Evolutionary conservation across 2,113 vertebrate genomes (phyloP), one percentile per base, ranked within the genome.

Genomic region (Istiophorus platypterus): DNA sequence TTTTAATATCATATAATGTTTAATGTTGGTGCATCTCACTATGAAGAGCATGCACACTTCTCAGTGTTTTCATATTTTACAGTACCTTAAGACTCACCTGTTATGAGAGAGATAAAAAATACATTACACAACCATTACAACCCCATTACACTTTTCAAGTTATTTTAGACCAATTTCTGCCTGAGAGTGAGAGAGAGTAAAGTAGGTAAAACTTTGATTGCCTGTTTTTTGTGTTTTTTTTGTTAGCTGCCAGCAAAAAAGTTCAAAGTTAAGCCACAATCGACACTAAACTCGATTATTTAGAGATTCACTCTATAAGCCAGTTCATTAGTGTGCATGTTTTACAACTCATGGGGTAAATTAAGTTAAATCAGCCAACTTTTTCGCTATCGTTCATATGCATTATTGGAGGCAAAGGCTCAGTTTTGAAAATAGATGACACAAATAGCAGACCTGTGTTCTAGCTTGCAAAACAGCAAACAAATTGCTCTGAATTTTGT

Each of bases 391-490:
- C 34, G 37, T 65, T 57, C n/a, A 24, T 15, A 31, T 29, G 45
- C 29, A 27, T 41, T 64, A 9, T 67, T 64, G 14, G n/a, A 65
- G n/a, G 76, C 34, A 62, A 22, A 24, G 4, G n/a, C 20, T 26
- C 27, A 26, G 5, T 45, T 58, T 22, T 71, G 54, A 54, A 15
- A 72, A 72, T 1, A 52, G 7, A 29, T 31, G 14, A 81, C 20
- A 76, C 29, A 71, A 54, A 56, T 7, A 3, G 4, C 24, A 58
- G 49, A 56, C 9, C 31, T 37, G 31, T 67, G 26, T 72, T 77
- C 26, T 5, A 66, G 9, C 64, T 71, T 71, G n/a, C 18, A 65
- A 39, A 71, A 49, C 6, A 26, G 14, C n/a, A 73, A 78, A 61
- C 11, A 20, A 17, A 37, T 18, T 49, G 37, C 52, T 24, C 26